These are phyloP conservation scores for Baryphthengus martii DNA, from an alignment of 2,113 vertebrate species.

Conservation along the genomic window DNA sequence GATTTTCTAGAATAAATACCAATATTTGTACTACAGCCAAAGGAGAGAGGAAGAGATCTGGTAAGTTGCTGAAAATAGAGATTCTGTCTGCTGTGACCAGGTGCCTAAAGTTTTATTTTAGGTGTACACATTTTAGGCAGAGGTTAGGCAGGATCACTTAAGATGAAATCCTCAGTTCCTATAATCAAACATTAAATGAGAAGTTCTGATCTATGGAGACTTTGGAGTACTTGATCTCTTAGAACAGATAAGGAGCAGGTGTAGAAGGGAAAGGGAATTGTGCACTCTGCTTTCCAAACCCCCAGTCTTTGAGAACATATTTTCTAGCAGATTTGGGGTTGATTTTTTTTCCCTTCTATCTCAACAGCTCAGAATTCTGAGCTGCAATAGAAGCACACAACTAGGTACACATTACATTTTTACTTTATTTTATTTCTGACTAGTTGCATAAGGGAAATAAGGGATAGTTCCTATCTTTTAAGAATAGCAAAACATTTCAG, in stretches of 20 bases:
- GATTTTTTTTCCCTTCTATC: background rate
- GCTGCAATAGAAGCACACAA: background rate
- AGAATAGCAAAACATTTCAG: background rate
- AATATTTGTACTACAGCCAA: background rate
- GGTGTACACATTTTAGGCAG: background rate
- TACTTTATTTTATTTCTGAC: background rate
- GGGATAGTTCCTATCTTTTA: background rate
- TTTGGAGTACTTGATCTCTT: background rate
- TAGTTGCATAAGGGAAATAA: background rate
- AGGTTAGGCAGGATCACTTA: background rate
- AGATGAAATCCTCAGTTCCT: background rate
- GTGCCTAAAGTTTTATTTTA: background rate
- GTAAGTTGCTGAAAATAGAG: background rate
- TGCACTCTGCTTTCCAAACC: background rate
- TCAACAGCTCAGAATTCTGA: background rate
- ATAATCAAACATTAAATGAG: background rate
- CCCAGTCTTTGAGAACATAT: background rate
- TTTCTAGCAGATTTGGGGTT: background rate
- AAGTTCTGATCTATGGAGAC: background rate
- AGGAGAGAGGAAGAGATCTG: background rate
- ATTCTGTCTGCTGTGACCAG: background rate
- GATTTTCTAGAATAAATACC: background rate
- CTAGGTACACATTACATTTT: background rate
- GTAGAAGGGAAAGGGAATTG: background rate
- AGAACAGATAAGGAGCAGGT: background rate